A percentile compares a stretch with the other conserved stretches of the same genome.
Conservation (phyloP, 2,888 invertebrate genomes). For the Ctenicera cuprea region DNA sequence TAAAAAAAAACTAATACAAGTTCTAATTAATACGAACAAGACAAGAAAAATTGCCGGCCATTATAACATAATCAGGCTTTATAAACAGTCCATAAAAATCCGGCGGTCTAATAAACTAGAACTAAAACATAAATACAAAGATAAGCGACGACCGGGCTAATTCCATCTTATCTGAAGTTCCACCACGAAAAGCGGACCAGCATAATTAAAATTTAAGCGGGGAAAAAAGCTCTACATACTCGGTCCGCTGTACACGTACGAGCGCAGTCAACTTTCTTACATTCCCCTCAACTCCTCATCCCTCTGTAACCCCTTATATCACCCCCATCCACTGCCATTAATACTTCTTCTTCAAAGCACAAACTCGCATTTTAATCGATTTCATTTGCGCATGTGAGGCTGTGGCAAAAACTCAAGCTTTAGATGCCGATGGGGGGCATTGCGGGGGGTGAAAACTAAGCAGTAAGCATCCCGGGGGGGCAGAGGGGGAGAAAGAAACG, state of each 20-base stretch:
- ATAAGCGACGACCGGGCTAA: conserved; percentile 56
- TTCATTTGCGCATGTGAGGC: conserved; percentile 81
- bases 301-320: conserved; percentile 61
- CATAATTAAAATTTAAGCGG: conserved; percentile 70
- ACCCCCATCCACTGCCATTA: conserved; percentile 69
- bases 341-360: conserved; percentile 77
- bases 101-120: conserved; percentile 57
- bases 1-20: not conserved
- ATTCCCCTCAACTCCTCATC: conserved; percentile 61
- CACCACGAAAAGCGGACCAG: conserved; percentile 65
- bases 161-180: conserved; percentile 58
- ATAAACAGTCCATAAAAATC: conserved; percentile 55
- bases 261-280: conserved; percentile 72
- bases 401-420: conserved; percentile 74
- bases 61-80: conserved; percentile 43
- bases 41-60: conserved; percentile 42
- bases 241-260: conserved; percentile 72
- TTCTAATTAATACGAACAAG: conserved; percentile 18
- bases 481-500: conserved; percentile 70
- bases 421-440: conserved; percentile 68
- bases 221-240: conserved; percentile 69
- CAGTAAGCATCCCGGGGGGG: conserved; percentile 62
- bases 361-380: conserved; percentile 81
- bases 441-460: conserved; percentile 65
- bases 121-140: conserved; percentile 58